Conservation (phyloP, 2,888 invertebrate genomes). For the Synanthedon myopaeformis region DNA sequence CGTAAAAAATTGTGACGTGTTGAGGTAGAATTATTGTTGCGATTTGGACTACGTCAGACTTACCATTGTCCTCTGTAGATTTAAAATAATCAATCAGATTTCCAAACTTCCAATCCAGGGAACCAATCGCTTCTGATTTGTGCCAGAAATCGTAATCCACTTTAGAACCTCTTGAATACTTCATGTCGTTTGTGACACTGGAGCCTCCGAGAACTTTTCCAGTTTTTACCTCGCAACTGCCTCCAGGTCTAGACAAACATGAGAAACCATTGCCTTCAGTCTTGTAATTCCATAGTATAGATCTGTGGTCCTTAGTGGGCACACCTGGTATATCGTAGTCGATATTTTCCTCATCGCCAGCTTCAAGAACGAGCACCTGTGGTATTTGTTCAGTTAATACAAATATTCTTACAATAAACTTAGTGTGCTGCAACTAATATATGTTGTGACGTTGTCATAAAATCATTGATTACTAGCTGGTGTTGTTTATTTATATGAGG, state of each 20-base stretch:
- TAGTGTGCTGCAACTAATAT: no score
- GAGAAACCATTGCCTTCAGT: constrained; percentile 56
- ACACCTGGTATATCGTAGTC: constrained; percentile 61
- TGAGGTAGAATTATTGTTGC: no score
- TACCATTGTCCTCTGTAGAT: constrained; percentile 58
- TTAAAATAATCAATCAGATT: constrained; percentile 57
- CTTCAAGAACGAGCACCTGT: constrained; percentile 51
- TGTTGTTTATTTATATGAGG: no score
- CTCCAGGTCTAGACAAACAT: constrained; percentile 53
- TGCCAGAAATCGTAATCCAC: constrained; percentile 59
- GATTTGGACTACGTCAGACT: constrained; percentile 7
- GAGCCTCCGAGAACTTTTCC: constrained; percentile 62
- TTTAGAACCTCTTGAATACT: constrained; percentile 56
- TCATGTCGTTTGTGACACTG: constrained; percentile 58
- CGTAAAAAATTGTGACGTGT: no score
- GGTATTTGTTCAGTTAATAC: not conserved
- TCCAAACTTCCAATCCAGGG: constrained; percentile 57
- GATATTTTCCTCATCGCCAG: constrained; percentile 56
- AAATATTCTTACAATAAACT: no score
- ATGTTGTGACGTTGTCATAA: no score
- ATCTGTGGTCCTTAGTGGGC: constrained; percentile 46
- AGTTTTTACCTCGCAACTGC: constrained; percentile 52
- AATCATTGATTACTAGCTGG: not conserved
- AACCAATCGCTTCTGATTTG: constrained; percentile 32
- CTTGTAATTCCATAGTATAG: constrained; percentile 56